Evolutionary conservation across 2,888 invertebrate genomes (phyloP).

Genomic region (Pseudococcus longispinus): DNA sequence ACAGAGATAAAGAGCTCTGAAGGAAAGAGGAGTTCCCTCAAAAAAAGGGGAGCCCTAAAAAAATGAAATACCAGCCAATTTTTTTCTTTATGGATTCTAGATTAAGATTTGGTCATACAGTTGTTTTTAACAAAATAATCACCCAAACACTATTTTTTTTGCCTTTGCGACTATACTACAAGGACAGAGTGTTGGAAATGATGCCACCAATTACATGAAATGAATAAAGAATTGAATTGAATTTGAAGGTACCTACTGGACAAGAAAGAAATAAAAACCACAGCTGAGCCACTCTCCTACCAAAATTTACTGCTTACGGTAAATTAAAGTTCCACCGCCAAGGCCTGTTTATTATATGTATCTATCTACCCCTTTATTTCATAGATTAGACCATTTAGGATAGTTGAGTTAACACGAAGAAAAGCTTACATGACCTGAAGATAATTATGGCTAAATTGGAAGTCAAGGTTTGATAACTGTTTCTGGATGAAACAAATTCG

Average conservation of each 20-base stretch:
- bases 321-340: not conserved
- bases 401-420: slow-evolving; percentile 1
- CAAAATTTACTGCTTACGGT: not conserved
- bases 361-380: not conserved
- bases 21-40: too few relatives aligned
- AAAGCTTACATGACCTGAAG: slow-evolving; percentile 27
- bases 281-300: not conserved
- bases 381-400: not conserved
- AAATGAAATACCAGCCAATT: too few relatives aligned
- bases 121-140: too few relatives aligned
- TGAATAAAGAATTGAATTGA: too few relatives aligned
- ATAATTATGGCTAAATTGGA: slow-evolving; percentile 2
- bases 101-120: too few relatives aligned
- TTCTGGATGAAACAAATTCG: not conserved
- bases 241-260: not conserved
- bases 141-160: too few relatives aligned
- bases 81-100: too few relatives aligned
- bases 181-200: too few relatives aligned
- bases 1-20: too few relatives aligned
- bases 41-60: too few relatives aligned
- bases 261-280: not conserved
- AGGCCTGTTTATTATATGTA: not conserved
- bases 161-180: too few relatives aligned
- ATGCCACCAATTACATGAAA: too few relatives aligned
- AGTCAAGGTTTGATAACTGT: slow-evolving; percentile 8